Evolutionary conservation across 2,797 vertebrate species (phyloP).

Genomic region (Carduelis carduelis): DNA sequence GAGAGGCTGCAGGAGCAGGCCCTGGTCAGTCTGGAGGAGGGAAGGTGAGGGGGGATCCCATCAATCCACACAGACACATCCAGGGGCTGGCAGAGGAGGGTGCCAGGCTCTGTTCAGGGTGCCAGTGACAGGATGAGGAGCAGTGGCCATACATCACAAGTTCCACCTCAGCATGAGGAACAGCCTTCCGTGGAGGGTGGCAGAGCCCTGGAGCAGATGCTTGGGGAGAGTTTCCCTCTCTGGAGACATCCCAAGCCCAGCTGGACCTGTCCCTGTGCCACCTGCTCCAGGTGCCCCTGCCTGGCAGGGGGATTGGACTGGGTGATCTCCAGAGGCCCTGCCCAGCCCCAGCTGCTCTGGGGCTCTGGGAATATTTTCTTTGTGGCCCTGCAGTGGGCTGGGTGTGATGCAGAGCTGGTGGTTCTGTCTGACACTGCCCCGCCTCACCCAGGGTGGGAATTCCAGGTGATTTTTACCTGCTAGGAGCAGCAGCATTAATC

Average conservation of each 20-base stretch:
- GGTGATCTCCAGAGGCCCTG: neutral
- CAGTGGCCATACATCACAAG: neutral
- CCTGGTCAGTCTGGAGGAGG: neutral
- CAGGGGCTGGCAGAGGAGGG: neutral
- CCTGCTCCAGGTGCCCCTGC: neutral
- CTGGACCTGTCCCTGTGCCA: rapidly evolving
- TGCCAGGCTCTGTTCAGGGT: neutral
- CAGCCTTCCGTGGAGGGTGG: neutral
- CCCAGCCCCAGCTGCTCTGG: neutral
- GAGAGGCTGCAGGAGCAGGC: neutral
- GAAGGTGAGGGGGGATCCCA: neutral
- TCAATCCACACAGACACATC: too few relatives aligned
- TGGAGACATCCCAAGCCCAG: neutral
- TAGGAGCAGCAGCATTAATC: neutral
- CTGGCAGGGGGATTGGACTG: neutral
- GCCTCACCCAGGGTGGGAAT: neutral
- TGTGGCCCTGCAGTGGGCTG: neutral
- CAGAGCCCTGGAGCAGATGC: neutral
- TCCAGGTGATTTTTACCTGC: neutral
- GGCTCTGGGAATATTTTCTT: neutral
- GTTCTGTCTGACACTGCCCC: neutral
- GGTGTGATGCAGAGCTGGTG: neutral
- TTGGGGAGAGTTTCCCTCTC: neutral
- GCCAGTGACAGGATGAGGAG: neutral
- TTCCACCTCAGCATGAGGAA: neutral